Evolutionary conservation across 1,140 invertebrate species (phyloP), one percentile per base, ranked within the genome.

Genomic region (Samia ricini): DNA sequence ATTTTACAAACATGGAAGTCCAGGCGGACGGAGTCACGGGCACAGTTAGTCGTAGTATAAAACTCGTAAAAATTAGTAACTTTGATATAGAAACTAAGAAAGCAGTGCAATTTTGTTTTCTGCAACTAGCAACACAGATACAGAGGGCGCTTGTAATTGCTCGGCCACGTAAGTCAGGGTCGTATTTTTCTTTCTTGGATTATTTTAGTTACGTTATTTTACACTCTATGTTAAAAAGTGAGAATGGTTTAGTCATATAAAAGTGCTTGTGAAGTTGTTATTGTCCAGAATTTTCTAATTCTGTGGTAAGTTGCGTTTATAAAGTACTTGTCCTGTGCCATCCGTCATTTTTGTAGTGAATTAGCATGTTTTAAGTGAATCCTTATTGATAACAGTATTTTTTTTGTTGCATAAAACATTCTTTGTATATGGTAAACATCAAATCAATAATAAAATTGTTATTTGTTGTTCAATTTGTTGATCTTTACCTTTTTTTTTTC

Each of bases 121-220:
- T 20, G 3, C 10, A 12, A 19, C 50, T 85, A 88, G 33, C 33
- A 82, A 71, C 82, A 81, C 83, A 74, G 79, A 81, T 86, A 75
- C 77, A 89, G 88, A 89, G 82, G 86, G 85, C 86, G 84, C 87
- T 84, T 71, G 64, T 71, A 83, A 80, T 87, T 76, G 81, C 81
- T 84, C 87, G 75, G 87, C 88, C 88, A 91, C 88, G 88, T 91
- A 91, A 91, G 88, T 89, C 86, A 83, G 86, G 87, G 83, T 88
- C 78, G 87, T 86, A 88, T 89, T 89, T n/a, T 89, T 77, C 75
- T 79, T 78, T 77, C 75, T 72, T 77, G 72, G 74, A 74, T 76
- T 77, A 80, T 79, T 88, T 79, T 79, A 77, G 81, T 74, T 80
- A 78, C 73, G 73, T 83, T 83, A 76, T 74, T 81, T 81, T 75